Percentiles rank a stretch among this genome's conserved stretches.
Evolutionary conservation across 2,888 invertebrate genomes (phyloP).

Genomic region (Steromphala cineraria): DNA sequence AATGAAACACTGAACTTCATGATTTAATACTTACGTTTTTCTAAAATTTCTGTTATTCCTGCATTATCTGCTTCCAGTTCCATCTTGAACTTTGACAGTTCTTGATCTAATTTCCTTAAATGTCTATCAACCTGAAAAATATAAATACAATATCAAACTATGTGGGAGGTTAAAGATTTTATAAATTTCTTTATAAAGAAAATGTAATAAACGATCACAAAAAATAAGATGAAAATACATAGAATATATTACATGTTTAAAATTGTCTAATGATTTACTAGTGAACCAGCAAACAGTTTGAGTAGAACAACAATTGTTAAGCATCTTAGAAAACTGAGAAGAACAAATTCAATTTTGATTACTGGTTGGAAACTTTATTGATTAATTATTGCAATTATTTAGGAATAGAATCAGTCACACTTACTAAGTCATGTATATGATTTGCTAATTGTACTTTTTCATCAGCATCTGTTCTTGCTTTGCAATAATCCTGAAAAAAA

Average conservation of each 20-base stretch:
- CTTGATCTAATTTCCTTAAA: conserved; percentile 89
- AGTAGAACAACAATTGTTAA: not conserved
- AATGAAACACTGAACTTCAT: not conserved
- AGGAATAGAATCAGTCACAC: conserved; percentile 23
- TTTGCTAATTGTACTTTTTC: conserved; percentile 96
- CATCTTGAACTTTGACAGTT: conserved; percentile 97
- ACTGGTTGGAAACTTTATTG: too few relatives aligned
- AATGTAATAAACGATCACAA: too few relatives aligned
- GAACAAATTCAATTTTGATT: too few relatives aligned
- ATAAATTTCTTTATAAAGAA: too few relatives aligned
- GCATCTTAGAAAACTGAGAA: too few relatives aligned
- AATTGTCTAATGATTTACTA: too few relatives aligned
- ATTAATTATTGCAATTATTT: too few relatives aligned
- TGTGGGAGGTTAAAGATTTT: not conserved
- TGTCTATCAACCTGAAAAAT: conserved; percentile 85
- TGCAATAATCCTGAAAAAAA: conserved; percentile 85
- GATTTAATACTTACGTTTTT: conserved; percentile 80
- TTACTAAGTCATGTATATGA: conserved; percentile 92
- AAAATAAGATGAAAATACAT: too few relatives aligned
- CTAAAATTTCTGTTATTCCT: conserved; percentile 95
- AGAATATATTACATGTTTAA: too few relatives aligned
- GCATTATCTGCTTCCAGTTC: conserved; percentile 99
- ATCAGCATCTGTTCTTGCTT: conserved; percentile 94
- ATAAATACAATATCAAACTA: not conserved
- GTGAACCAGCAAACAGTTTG: too few relatives aligned